Conservation (phyloP, 2,888 invertebrate species). For the Leptopilina syphax region DNA sequence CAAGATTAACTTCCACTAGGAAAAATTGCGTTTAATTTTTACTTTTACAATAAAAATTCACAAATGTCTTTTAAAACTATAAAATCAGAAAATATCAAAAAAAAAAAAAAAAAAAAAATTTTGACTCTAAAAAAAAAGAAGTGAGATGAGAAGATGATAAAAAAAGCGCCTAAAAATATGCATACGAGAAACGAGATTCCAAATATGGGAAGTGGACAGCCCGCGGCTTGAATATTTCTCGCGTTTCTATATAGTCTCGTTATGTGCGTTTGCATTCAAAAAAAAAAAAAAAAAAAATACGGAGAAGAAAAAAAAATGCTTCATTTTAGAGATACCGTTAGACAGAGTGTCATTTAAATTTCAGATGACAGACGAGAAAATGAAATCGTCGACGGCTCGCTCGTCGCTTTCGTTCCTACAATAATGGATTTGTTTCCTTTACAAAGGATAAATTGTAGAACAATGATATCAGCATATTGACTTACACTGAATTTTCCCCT, state of each 20-base stretch:
- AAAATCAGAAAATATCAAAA: no score
- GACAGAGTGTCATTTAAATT: conserved; percentile 50
- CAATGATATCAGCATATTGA: conserved; percentile 13
- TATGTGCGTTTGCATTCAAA: conserved; percentile 45
- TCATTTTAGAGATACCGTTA: conserved; percentile 47
- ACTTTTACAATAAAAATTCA: no score
- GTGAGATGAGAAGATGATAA: neutral
- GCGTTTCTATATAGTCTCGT: conserved; percentile 43
- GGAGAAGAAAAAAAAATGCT: conserved; percentile 6
- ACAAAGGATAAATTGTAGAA: conserved; percentile 10
- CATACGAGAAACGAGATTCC: conserved; percentile 15
- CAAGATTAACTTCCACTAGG: no score
- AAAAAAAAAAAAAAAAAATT: no score
- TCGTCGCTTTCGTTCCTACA: conserved; percentile 42
- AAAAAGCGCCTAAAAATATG: neutral
- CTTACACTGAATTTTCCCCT: neutral
- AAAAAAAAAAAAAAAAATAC: neutral
- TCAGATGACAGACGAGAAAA: conserved; percentile 49
- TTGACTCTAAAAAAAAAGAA: no score
- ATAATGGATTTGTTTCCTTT: conserved; percentile 36
- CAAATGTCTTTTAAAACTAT: no score
- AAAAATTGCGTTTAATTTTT: no score
- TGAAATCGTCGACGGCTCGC: conserved; percentile 43
- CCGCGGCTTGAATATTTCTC: conserved; percentile 48
- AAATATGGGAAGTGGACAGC: conserved; percentile 22